Evolutionary conservation across 2,113 vertebrate species (phyloP), one percentile per base, ranked within the genome.

Genomic region (Anser cygnoides): DNA sequence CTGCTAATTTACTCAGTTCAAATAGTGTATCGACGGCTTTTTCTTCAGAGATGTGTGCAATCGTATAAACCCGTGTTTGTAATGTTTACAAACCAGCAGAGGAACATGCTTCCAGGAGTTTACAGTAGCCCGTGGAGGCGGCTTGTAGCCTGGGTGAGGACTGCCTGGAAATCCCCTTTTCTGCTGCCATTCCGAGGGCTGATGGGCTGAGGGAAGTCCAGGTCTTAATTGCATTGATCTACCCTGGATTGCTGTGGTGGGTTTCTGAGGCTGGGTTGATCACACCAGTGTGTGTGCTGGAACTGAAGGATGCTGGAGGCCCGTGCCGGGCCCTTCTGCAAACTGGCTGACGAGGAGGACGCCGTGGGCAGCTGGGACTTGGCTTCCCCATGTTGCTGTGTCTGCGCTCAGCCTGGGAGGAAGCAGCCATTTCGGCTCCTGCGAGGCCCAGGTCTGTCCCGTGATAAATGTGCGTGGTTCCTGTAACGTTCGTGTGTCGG

Each of bases 341-440:
- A 0, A 23, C 4, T 18, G 6, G 25, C 21, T 1, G 5, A 13
- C 49, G 25, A 7, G 66, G 76, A 23, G 1, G 65, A 8, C 21
- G 28, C n/a, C 11, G 9, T 0, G 4, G 73, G 41, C 55, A 55
- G 41, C 28, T 9, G 3, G 3, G 1, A 11, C 67, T 73, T 37
- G 26, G 46, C 73, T 70, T 77, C 59, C 14, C 74, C 0, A 0
- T 4, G 8, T 3, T 0, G 35, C 18, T 10, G 31, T 28, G 29
- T 35, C 57, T 76, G 70, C 2, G 0, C 72, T 54, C 76, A 28
- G 67, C 55, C 61, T 50, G 61, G 68, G 80, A 93, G 70, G 67
- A 81, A 93, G 43, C 46, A 50, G 83, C 76, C 83, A 54, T 88
- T 85, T 77, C 39, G 11, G 83, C 75, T 93, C 67, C 44, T 4